Conservation (phyloP, 2,113 vertebrate genomes). For the Arizona elegans region DNA sequence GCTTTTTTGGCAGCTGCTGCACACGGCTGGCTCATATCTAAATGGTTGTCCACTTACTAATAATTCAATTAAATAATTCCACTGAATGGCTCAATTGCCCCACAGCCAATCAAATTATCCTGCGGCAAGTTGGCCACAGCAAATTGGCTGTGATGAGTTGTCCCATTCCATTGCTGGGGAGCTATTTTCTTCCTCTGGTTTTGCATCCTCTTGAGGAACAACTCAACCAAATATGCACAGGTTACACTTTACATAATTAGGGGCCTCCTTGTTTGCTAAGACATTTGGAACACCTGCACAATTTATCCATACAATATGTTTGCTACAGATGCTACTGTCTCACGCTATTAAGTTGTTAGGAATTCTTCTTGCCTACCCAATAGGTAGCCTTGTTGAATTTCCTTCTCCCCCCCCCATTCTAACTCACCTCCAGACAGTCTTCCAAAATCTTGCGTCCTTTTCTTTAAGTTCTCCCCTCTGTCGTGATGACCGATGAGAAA, state of each 20-base stretch:
- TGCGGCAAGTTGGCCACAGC: no score
- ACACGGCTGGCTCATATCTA: no score
- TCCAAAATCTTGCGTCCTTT: background rate
- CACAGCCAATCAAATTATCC: no score
- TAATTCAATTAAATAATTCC: no score
- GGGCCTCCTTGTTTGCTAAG: slow-evolving; percentile 61
- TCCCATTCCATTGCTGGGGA: background rate
- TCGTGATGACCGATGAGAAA: background rate
- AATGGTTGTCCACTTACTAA: no score
- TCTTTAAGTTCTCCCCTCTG: background rate
- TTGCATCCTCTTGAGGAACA: background rate
- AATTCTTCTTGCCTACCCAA: slow-evolving; percentile 44
- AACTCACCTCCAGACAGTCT: slow-evolving; percentile 7
- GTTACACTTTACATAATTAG: slow-evolving; percentile 59
- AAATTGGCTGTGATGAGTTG: no score
- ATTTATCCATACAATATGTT: slow-evolving; percentile 65
- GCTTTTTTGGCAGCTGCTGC: no score
- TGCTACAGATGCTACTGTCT: slow-evolving; percentile 61
- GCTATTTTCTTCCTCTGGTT: slow-evolving; percentile 14
- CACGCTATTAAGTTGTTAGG: slow-evolving; percentile 59
- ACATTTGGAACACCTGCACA: slow-evolving; percentile 59
- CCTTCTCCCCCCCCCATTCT: background rate
- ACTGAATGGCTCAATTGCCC: no score
- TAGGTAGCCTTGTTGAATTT: slow-evolving; percentile 19
- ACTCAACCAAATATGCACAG: slow-evolving; percentile 59